These are phyloP conservation scores for Alcis repandata DNA, from an alignment of 2,888 invertebrate species.

Conservation along the genomic window DNA sequence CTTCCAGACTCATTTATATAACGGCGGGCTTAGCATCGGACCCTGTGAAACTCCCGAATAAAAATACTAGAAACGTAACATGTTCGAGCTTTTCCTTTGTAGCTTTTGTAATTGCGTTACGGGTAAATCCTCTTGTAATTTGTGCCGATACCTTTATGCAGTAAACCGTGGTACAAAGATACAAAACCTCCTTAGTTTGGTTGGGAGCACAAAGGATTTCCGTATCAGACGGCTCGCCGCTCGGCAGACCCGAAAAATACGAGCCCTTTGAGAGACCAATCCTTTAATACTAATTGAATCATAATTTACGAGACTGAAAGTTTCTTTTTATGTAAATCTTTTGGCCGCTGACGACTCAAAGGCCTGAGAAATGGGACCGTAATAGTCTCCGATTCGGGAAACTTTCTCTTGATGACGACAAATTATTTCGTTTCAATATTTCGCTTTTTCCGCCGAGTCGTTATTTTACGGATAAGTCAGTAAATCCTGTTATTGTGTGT, in stretches of 20 bases:
- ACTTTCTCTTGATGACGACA: slow-evolving; percentile 69
- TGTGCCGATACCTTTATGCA: slow-evolving; percentile 70
- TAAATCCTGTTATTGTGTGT: slow-evolving; percentile 24
- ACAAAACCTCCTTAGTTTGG: slow-evolving; percentile 78
- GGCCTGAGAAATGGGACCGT: slow-evolving; percentile 72
- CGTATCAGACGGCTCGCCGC: slow-evolving; percentile 60
- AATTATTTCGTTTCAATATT: slow-evolving; percentile 66
- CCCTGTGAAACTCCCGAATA: slow-evolving; percentile 47
- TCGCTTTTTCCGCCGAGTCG: slow-evolving; percentile 33
- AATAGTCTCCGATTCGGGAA: slow-evolving; percentile 76
- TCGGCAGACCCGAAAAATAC: slow-evolving; percentile 82
- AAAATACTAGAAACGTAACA: slow-evolving; percentile 50
- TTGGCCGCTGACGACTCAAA: slow-evolving; percentile 74
- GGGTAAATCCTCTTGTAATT: slow-evolving; percentile 69
- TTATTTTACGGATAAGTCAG: slow-evolving; percentile 33
- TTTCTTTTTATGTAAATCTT: slow-evolving; percentile 86
- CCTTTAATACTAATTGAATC: slow-evolving; percentile 87
- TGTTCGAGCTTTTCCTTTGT: slow-evolving; percentile 48
- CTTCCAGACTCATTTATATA: slow-evolving; percentile 47
- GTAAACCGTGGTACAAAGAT: slow-evolving; percentile 74
- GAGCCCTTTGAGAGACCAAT: slow-evolving; percentile 81
- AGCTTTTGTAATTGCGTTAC: slow-evolving; percentile 47
- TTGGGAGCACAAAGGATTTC: slow-evolving; percentile 80
- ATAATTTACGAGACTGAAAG: slow-evolving; percentile 83
- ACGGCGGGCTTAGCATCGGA: slow-evolving; percentile 47